Percentiles rank a stretch among this genome's conserved stretches.
Conservation (phyloP, 2,888 invertebrate species). For the Thysanoteuthis rhombus region DNA sequence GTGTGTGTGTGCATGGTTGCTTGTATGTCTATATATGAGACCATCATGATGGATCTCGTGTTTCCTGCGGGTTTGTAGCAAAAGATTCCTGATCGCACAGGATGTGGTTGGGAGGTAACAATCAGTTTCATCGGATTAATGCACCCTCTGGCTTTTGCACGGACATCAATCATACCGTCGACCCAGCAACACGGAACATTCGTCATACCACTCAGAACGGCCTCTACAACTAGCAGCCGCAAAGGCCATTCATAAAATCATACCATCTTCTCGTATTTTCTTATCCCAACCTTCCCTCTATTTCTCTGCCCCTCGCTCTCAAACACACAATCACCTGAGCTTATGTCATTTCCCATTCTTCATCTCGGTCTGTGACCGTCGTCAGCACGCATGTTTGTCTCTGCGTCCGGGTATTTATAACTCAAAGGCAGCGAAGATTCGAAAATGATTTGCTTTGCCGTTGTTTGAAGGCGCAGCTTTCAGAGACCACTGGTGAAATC, state of each 20-base stretch:
- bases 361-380: background rate
- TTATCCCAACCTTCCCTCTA: background rate
- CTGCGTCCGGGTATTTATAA: background rate
- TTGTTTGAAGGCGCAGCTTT: background rate
- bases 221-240: background rate
- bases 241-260: background rate
- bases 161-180: background rate
- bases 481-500: background rate
- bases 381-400: background rate
- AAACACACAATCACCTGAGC: background rate
- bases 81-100: background rate
- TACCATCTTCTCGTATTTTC: background rate
- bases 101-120: background rate
- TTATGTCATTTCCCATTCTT: background rate
- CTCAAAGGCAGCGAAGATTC: background rate
- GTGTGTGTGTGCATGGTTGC: too few species aligned
- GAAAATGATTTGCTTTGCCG: background rate
- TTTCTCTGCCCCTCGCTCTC: background rate
- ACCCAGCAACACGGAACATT: background rate
- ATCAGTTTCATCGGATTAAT: slow-evolving; percentile 12
- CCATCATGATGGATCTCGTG: background rate
- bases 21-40: background rate
- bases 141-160: background rate
- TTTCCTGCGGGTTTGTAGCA: background rate
- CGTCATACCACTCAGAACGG: background rate